Percentiles rank a stretch among this genome's conserved stretches.
These are phyloP conservation scores for Sparidentex hasta DNA, from an alignment of 2,797 vertebrate genomes.

Conservation along the genomic window DNA sequence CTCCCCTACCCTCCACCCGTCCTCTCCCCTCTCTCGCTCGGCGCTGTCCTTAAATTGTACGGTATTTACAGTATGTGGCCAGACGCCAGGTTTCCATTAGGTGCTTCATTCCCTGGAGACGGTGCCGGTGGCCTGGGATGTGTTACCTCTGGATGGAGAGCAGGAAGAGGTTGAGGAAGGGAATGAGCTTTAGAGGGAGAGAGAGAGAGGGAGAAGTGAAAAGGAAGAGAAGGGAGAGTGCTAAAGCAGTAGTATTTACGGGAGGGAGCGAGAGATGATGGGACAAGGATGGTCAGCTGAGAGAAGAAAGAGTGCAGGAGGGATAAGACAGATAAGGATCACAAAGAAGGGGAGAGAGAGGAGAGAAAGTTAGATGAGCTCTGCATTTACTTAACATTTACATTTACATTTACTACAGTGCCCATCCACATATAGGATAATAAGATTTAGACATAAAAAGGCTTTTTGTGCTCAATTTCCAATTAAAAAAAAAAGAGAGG, in stretches of 20 bases:
- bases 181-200: background rate
- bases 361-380: slow-evolving; percentile 7
- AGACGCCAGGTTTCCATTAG: slow-evolving; percentile 83
- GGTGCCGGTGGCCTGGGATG: slow-evolving; percentile 81
- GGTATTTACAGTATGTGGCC: slow-evolving; percentile 83
- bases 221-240: slow-evolving; percentile 36
- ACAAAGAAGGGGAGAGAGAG: background rate
- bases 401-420: background rate
- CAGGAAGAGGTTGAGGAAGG: background rate
- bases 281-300: slow-evolving; percentile 51
- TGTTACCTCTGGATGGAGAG: slow-evolving; percentile 74
- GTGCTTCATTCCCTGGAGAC: slow-evolving; percentile 77
- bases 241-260: slow-evolving; percentile 24
- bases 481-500: background rate
- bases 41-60: slow-evolving; percentile 78
- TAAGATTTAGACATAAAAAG: background rate
- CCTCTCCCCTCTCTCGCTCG: slow-evolving; percentile 41
- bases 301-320: slow-evolving; percentile 16
- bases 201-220: slow-evolving; percentile 25
- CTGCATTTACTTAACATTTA: background rate
- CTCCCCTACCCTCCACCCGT: slow-evolving; percentile 28
- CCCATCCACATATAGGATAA: background rate
- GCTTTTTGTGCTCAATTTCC: background rate
- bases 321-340: slow-evolving; percentile 30
- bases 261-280: slow-evolving; percentile 24